Evolutionary conservation across 35 echinoderm and acorn worm species (phyloP).

Genomic region (Ophiothrix spiculata): DNA sequence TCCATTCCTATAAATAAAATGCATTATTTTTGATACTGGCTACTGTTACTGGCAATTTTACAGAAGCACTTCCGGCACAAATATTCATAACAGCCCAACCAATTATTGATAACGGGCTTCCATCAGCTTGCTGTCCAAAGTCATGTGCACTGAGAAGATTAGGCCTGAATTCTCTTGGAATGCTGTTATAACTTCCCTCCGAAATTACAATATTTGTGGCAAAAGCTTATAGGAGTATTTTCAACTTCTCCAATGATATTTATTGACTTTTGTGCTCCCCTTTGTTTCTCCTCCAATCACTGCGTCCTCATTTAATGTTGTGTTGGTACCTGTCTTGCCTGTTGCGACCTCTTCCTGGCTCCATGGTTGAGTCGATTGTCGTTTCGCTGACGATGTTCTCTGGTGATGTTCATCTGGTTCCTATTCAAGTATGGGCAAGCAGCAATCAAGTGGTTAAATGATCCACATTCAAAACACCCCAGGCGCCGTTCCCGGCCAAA

Average conservation of each 20-base stretch:
- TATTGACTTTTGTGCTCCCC: neutral
- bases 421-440: neutral
- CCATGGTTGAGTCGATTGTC: neutral
- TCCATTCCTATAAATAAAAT: conserved; percentile 7
- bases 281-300: neutral
- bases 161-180: neutral
- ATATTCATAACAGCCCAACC: neutral
- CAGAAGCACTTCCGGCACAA: neutral
- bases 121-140: neutral
- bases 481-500: neutral
- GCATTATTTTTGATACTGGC: neutral
- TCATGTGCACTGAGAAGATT: neutral
- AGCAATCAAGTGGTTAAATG: neutral
- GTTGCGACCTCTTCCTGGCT: neutral
- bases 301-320: neutral
- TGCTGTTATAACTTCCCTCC: neutral
- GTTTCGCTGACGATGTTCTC: neutral
- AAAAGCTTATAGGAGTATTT: neutral
- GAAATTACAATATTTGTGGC: neutral
- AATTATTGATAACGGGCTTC: neutral
- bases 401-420: too few relatives aligned
- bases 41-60: neutral
- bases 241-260: neutral
- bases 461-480: neutral
- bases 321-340: neutral